phyloP scores from a whole-genome alignment of 1,140 invertebrate species.

The Contarinia nasturtii region DNA sequence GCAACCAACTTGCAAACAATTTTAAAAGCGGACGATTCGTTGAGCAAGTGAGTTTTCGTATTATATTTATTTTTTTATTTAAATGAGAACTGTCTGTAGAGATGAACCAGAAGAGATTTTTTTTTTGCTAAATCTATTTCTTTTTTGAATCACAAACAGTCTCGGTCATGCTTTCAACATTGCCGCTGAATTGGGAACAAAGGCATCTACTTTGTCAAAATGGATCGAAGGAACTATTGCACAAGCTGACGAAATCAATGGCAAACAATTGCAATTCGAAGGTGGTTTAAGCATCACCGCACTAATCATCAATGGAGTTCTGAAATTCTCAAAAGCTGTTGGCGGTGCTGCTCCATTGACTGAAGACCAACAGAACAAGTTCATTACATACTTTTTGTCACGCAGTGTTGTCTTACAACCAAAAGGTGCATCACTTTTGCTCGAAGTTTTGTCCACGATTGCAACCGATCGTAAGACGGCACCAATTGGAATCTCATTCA shows the following conservation, averaged over 20 bases:
- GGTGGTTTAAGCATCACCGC: slow-evolving; percentile 53
- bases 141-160: slow-evolving; percentile 29
- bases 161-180: slow-evolving; percentile 71
- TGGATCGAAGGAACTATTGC: slow-evolving; percentile 78
- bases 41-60: slow-evolving; percentile 36
- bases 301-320: slow-evolving; percentile 24
- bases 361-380: slow-evolving; percentile 68
- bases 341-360: slow-evolving; percentile 53
- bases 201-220: slow-evolving; percentile 52
- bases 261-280: slow-evolving; percentile 77
- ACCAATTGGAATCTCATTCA: slow-evolving; percentile 61
- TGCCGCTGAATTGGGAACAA: slow-evolving; percentile 42
- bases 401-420: slow-evolving; percentile 71
- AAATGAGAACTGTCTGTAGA: not conserved
- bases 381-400: slow-evolving; percentile 81
- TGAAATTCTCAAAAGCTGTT: slow-evolving; percentile 19
- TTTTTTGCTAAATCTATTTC: no score
- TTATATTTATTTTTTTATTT: not conserved
- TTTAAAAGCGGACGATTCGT: slow-evolving; percentile 58
- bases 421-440: slow-evolving; percentile 57
- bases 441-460: slow-evolving; percentile 51
- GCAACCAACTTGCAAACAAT: slow-evolving; percentile 42
- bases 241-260: slow-evolving; percentile 89
- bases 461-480: slow-evolving; percentile 28
- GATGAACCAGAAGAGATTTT: no score